Base-by-base conservation (phyloP, 2,797 vertebrate species). In the Poeciliopsis paucimaculata region DNA sequence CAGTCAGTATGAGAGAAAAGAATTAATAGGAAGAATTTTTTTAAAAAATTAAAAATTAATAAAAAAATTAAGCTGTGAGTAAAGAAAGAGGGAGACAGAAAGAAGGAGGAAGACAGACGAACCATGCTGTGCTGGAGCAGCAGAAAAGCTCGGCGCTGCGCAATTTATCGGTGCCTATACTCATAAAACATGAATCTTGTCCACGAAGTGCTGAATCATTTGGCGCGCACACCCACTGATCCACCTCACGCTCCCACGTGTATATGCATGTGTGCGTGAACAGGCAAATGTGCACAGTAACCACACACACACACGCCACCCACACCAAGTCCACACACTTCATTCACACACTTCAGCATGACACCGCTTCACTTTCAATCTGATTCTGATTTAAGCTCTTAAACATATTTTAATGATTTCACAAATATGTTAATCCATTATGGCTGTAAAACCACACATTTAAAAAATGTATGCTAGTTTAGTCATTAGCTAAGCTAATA, bases 101-200 rank as follows among this genome's bases (percentile, higher is more conserved):
- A 28, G 57, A 75, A 51, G 49, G 47, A 73, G 76, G 75, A 73
- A 60, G 49, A 20, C 45, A 74, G 57, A 75, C 46, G 75, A 76
- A 43, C 23, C 28, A 66, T 0, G 47, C 49, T n/a, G 78, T 81
- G 89, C 89, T 87, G 86, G 84, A 77, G 84, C 89, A 88, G 91
- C 84, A 87, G 86, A 85, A 90, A 86, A 74, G 79, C 82, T 75
- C 10, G 51, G 75, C 76, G 73, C n/a, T 91, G 68, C 5, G 86
- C 90, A 88, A 91, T 93, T 93, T 91, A 93, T 90, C 75, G 90
- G 80, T 82, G 85, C 80, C 79, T 82, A 76, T 87, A 88, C 91
- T 93, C 88, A 92, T 92, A 92, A 95, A 95, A 94, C 91, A 95
- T 95, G 92, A 94, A 94, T 94, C 92, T 86, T 86, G 88, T 92